Percentiles rank a stretch among this genome's conserved stretches.
Evolutionary conservation across 1,140 invertebrate genomes (phyloP).

Genomic region (Steinernema feltiae): DNA sequence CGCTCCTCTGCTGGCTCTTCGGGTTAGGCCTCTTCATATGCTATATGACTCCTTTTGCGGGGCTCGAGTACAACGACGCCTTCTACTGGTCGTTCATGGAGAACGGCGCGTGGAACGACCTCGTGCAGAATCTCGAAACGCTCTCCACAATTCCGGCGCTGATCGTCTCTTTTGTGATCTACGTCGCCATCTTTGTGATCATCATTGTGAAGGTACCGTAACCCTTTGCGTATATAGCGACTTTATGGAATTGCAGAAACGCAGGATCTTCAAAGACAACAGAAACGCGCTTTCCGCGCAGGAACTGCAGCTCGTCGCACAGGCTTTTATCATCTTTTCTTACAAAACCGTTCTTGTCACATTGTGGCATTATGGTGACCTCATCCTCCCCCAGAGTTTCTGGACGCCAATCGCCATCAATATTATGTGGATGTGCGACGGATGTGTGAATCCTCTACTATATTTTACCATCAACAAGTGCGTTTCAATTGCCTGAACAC

Average conservation of each 20-base stretch:
- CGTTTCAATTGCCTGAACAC: not conserved
- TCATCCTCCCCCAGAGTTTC: not conserved
- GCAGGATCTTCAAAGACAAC: no score
- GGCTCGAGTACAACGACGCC: not conserved
- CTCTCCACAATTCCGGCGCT: not conserved
- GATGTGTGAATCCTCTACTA: not conserved
- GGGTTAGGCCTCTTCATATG: not conserved
- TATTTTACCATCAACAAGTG: not conserved
- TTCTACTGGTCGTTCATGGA: not conserved
- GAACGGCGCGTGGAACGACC: not conserved
- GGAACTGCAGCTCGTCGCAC: not conserved
- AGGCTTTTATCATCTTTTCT: not conserved
- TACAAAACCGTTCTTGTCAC: not conserved
- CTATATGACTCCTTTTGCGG: not conserved
- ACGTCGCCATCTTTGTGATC: not conserved
- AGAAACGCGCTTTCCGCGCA: not conserved
- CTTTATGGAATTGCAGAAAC: no score
- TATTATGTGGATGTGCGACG: not conserved
- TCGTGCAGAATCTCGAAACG: not conserved
- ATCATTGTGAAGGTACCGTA: not conserved
- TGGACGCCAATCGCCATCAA: not conserved
- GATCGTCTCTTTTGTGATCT: not conserved
- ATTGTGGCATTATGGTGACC: not conserved
- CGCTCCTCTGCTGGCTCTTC: not conserved
- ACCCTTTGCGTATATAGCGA: no score